These are phyloP conservation scores for Carettochelys insculpta DNA, from an alignment of 2,113 vertebrate genomes.

Conservation along the genomic window DNA sequence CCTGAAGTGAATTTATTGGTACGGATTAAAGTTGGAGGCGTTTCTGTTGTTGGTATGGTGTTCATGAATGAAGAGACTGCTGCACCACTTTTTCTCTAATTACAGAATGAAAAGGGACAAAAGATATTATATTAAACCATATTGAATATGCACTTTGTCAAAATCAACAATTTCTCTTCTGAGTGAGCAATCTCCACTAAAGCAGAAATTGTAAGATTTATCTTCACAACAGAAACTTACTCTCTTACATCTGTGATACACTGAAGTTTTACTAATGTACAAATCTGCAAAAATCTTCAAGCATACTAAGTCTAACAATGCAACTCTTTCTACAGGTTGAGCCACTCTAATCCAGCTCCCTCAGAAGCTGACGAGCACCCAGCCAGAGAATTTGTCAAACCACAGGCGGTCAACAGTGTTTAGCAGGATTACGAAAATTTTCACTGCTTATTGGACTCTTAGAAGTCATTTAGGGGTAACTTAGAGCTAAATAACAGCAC, in stretches of 20 bases:
- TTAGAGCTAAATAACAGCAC: no score
- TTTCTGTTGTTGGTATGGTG: constrained; percentile 90
- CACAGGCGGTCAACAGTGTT: no score
- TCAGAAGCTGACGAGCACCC: no score
- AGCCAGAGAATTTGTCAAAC: no score
- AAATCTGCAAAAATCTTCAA: background rate
- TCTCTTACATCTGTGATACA: background rate
- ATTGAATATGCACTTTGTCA: background rate
- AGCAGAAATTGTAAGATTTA: background rate
- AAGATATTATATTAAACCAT: background rate
- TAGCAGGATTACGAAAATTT: no score
- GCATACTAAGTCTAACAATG: background rate
- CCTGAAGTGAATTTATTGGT: constrained; percentile 98
- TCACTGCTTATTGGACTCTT: no score
- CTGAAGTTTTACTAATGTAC: background rate
- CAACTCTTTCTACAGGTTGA: background rate
- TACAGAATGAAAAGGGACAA: constrained; percentile 1
- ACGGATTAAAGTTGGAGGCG: constrained; percentile 92
- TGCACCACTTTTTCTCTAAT: constrained; percentile 89
- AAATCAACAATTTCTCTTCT: background rate
- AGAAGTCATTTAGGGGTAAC: no score
- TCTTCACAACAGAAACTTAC: background rate
- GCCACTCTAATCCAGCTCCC: no score
- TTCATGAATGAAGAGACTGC: constrained; percentile 94
- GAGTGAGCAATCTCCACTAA: background rate